Percentiles rank a stretch among this genome's conserved stretches.
These are phyloP conservation scores for Terrapene triunguis DNA, from an alignment of 2,113 vertebrate species.

Conservation along the genomic window DNA sequence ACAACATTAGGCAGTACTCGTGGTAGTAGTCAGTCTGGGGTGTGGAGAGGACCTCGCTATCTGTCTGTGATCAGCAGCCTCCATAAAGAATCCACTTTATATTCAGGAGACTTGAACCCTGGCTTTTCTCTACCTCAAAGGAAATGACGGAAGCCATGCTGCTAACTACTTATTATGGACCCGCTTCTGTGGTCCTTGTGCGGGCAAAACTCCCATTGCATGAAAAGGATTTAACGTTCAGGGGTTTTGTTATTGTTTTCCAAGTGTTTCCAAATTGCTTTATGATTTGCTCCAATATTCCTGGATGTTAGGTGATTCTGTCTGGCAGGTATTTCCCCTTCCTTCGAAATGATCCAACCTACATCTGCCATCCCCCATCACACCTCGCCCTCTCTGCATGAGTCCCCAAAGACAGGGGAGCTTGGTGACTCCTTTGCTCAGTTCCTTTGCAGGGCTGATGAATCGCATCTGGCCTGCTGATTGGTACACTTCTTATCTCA, in stretches of 20 bases:
- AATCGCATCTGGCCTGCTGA: background rate
- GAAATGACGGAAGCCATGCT: background rate
- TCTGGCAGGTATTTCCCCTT: conserved; percentile 19
- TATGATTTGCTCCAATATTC: conserved; percentile 34
- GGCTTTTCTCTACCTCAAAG: background rate
- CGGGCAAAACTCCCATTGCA: background rate
- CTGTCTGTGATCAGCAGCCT: conserved; percentile 1
- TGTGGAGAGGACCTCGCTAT: background rate
- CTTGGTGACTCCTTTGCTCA: background rate
- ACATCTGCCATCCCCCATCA: background rate
- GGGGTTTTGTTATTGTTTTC: fast-evolving
- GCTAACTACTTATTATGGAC: background rate
- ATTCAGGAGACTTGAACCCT: background rate
- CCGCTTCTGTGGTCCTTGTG: background rate
- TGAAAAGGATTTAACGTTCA: fast-evolving
- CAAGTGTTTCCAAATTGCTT: conserved; percentile 26
- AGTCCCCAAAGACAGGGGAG: fast-evolving
- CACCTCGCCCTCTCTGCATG: background rate
- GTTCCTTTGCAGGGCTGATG: fast-evolving
- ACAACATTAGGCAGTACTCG: background rate
- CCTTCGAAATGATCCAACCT: background rate
- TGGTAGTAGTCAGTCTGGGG: background rate
- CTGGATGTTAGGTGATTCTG: conserved; percentile 8
- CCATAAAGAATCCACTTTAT: background rate
- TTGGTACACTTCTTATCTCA: background rate